Evolutionary conservation across 1,140 invertebrate species (phyloP).

Genomic region (Scaptomyza hsui): DNA sequence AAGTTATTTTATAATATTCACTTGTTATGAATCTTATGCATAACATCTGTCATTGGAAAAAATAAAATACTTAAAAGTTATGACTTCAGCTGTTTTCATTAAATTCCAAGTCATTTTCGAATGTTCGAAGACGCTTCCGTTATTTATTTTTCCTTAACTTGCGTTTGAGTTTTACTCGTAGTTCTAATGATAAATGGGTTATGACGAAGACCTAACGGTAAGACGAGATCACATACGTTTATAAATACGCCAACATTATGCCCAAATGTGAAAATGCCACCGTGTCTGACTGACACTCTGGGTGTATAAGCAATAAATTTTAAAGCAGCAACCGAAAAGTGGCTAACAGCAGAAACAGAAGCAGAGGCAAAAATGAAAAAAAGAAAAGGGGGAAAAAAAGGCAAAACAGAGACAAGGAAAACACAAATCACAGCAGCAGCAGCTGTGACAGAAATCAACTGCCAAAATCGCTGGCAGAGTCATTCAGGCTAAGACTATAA

Average conservation of each 20-base stretch:
- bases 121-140: no score
- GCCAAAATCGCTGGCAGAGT: constrained; percentile 65
- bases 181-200: constrained; percentile 40
- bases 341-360: constrained; percentile 32
- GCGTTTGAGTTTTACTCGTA: neutral
- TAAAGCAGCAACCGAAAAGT: constrained; percentile 44
- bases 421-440: constrained; percentile 69
- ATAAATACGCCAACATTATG: constrained; percentile 39
- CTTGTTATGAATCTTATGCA: no score
- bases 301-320: constrained; percentile 76
- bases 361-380: neutral
- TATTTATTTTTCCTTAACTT: no score
- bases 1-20: no score
- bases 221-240: constrained; percentile 15
- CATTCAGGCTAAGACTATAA: constrained; percentile 30
- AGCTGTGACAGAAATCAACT: constrained; percentile 79
- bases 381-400: constrained; percentile 1
- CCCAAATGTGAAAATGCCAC: constrained; percentile 21
- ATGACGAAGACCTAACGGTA: constrained; percentile 37
- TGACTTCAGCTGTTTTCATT: no score
- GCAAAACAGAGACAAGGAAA: constrained; percentile 17
- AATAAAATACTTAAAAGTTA: no score
- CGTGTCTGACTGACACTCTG: constrained; percentile 33
- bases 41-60: no score
- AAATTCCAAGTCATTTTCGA: no score